These are phyloP conservation scores for Junonia oenone DNA, from an alignment of 2,888 invertebrate species.

Conservation along the genomic window DNA sequence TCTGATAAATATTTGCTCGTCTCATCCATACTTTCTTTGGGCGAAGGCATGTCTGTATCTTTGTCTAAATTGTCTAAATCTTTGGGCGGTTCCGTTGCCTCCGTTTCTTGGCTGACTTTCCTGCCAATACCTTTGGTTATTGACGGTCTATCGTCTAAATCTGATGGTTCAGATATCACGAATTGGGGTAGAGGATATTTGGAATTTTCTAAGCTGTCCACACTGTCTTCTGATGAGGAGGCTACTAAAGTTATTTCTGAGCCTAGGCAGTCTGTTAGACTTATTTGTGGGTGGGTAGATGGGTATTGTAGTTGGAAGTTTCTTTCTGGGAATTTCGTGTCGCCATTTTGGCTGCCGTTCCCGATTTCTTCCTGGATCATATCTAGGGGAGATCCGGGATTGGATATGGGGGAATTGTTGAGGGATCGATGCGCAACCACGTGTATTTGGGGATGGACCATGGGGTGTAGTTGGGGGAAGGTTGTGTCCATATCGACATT, in stretches of 20 bases:
- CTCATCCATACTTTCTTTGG: slow-evolving; percentile 50
- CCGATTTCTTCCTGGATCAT: slow-evolving; percentile 86
- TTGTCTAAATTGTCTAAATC: slow-evolving; percentile 34
- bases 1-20: slow-evolving; percentile 44
- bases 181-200: slow-evolving; percentile 80
- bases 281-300: slow-evolving; percentile 88
- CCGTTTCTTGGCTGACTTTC: slow-evolving; percentile 83
- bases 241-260: slow-evolving; percentile 89
- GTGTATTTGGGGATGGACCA: slow-evolving; percentile 64
- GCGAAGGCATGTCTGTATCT: slow-evolving; percentile 63
- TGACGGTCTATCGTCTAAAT: slow-evolving; percentile 84
- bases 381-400: slow-evolving; percentile 84
- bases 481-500: slow-evolving; percentile 75
- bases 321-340: slow-evolving; percentile 42
- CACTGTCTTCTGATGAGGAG: slow-evolving; percentile 86
- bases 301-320: slow-evolving; percentile 42
- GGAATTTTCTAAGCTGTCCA: slow-evolving; percentile 82
- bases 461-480: slow-evolving; percentile 60
- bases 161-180: slow-evolving; percentile 86
- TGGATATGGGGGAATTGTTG: slow-evolving; percentile 82
- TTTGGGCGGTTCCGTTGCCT: slow-evolving; percentile 43
- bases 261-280: slow-evolving; percentile 93
- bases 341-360: slow-evolving; percentile 54
- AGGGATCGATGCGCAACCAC: slow-evolving; percentile 74
- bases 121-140: slow-evolving; percentile 89